Percentiles rank a stretch among this genome's conserved stretches.
phyloP scores from a whole-genome alignment of 2,113 vertebrate species.

The Ploceus nigricollis region DNA sequence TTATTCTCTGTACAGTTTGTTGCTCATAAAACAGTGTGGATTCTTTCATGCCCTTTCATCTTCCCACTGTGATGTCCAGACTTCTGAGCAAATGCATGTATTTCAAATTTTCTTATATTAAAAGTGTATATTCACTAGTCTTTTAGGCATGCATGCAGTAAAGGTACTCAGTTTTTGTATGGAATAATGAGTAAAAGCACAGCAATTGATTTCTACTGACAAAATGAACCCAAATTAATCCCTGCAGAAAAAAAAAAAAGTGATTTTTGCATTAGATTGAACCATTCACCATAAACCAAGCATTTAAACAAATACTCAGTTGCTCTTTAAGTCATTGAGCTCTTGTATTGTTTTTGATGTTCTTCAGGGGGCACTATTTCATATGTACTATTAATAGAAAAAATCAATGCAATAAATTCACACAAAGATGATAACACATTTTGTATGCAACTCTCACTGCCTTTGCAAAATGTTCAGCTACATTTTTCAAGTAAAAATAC shows the following conservation, averaged over 20 bases:
- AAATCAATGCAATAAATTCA: neutral
- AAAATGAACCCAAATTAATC: neutral
- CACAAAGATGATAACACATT: neutral
- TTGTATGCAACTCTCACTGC: neutral
- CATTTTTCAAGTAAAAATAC: neutral
- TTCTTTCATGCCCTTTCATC: neutral
- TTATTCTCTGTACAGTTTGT: neutral
- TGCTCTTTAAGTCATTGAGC: neutral
- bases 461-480: neutral
- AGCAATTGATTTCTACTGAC: neutral
- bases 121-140: neutral
- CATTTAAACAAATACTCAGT: neutral
- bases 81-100: neutral
- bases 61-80: neutral
- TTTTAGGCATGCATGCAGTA: neutral
- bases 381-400: neutral
- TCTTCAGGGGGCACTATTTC: neutral
- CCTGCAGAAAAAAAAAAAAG: neutral
- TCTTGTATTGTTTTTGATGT: neutral
- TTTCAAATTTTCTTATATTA: neutral
- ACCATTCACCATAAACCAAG: neutral
- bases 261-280: neutral
- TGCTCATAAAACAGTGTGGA: neutral
- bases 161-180: neutral
- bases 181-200: neutral